phyloP scores from a whole-genome alignment of 1,140 invertebrate genomes.

The Trichonephila clavipes region DNA sequence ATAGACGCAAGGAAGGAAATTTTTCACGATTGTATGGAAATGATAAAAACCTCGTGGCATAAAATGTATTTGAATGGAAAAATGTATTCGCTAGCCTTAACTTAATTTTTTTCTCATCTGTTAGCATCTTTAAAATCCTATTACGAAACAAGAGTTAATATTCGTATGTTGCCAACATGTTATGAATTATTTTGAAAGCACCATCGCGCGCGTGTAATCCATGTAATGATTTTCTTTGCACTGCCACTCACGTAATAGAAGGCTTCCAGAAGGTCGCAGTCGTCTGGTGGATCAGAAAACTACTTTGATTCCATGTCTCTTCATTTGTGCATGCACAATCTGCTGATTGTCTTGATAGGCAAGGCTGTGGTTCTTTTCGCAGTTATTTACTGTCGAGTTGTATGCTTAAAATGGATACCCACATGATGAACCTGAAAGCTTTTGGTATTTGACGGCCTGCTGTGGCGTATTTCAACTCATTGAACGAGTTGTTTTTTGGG shows the following conservation, averaged over 20 bases:
- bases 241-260: background rate
- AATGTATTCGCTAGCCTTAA: too few relatives aligned
- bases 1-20: too few relatives aligned
- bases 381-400: background rate
- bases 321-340: background rate
- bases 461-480: background rate
- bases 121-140: too few relatives aligned
- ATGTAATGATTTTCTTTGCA: background rate
- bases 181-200: background rate
- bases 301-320: conserved; percentile 8
- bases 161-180: too few relatives aligned
- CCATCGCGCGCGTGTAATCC: background rate
- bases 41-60: too few relatives aligned
- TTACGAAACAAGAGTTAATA: too few relatives aligned
- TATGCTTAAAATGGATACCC: conserved; percentile 3
- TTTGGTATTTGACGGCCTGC: background rate
- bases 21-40: too few relatives aligned
- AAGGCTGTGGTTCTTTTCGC: background rate
- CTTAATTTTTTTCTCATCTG: too few relatives aligned
- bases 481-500: background rate
- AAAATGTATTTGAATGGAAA: too few relatives aligned
- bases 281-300: background rate
- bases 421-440: background rate
- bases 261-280: background rate
- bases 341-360: background rate